These are phyloP conservation scores for Drosophila parvula DNA, from an alignment of 1,140 invertebrate species.

Conservation along the genomic window DNA sequence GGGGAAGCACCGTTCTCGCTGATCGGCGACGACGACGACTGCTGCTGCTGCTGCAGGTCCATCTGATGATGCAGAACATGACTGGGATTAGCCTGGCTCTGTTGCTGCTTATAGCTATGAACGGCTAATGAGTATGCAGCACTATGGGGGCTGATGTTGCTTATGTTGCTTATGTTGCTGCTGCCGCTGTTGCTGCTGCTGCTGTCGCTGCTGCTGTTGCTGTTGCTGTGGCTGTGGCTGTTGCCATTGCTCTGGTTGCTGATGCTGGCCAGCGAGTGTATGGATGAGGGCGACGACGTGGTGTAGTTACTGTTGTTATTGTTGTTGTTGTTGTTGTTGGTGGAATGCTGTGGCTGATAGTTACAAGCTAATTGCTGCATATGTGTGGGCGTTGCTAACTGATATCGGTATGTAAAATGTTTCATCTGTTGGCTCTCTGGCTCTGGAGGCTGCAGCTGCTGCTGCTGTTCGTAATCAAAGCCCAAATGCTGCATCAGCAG, in stretches of 20 bases:
- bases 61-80: slow-evolving; percentile 68
- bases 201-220: slow-evolving; percentile 15
- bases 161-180: slow-evolving; percentile 27
- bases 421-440: slow-evolving; percentile 41
- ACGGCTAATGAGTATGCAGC: slow-evolving; percentile 67
- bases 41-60: slow-evolving; percentile 49
- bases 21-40: slow-evolving; percentile 24
- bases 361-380: slow-evolving; percentile 65
- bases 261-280: slow-evolving; percentile 57
- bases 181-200: slow-evolving; percentile 22
- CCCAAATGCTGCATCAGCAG: slow-evolving; percentile 63
- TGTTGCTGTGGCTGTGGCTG: slow-evolving; percentile 15
- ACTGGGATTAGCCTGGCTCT: slow-evolving; percentile 61
- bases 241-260: slow-evolving; percentile 11
- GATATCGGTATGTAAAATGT: slow-evolving; percentile 65
- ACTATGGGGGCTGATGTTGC: slow-evolving; percentile 24
- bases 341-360: slow-evolving; percentile 70
- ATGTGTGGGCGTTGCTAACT: slow-evolving; percentile 58
- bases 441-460: slow-evolving; percentile 40
- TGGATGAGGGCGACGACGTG: slow-evolving; percentile 70
- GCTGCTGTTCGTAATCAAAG: slow-evolving; percentile 29
- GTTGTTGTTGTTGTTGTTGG: slow-evolving; percentile 16
- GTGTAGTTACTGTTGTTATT: slow-evolving; percentile 16
- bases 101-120: slow-evolving; percentile 65
- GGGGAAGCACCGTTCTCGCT: slow-evolving; percentile 62